Evolutionary conservation across 1,140 invertebrate genomes (phyloP).

Genomic region (Neotoxoptera formosana): DNA sequence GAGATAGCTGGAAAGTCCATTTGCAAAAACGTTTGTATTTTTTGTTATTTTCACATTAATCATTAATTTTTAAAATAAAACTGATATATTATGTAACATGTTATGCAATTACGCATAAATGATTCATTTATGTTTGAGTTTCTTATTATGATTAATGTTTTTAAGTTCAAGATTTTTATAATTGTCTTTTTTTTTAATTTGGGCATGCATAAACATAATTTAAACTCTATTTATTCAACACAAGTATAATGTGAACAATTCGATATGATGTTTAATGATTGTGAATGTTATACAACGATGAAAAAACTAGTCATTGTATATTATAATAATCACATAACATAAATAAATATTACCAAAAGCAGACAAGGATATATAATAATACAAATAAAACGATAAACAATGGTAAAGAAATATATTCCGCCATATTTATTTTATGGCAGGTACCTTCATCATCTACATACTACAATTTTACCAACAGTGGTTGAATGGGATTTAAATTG

Average conservation of each 20-base stretch:
- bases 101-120: not conserved
- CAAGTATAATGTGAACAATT: not conserved
- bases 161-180: not conserved
- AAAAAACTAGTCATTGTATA: not conserved
- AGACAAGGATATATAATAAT: not conserved
- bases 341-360: not conserved
- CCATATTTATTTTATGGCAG: constrained; percentile 8
- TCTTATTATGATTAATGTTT: not conserved
- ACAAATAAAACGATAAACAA: constrained; percentile 5
- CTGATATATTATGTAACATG: not conserved
- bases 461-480: not conserved
- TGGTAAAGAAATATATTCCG: not conserved
- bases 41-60: not conserved
- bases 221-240: not conserved
- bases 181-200: not conserved
- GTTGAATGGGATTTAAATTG: not conserved
- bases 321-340: not conserved
- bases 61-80: not conserved
- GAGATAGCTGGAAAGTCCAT: not conserved
- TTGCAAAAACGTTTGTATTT: not conserved
- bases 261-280: not conserved
- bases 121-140: not conserved
- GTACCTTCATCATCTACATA: not conserved
- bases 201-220: not conserved
- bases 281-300: not conserved